Base-by-base conservation (phyloP, 2,888 invertebrate genomes). In the Clanis bilineata region DNA sequence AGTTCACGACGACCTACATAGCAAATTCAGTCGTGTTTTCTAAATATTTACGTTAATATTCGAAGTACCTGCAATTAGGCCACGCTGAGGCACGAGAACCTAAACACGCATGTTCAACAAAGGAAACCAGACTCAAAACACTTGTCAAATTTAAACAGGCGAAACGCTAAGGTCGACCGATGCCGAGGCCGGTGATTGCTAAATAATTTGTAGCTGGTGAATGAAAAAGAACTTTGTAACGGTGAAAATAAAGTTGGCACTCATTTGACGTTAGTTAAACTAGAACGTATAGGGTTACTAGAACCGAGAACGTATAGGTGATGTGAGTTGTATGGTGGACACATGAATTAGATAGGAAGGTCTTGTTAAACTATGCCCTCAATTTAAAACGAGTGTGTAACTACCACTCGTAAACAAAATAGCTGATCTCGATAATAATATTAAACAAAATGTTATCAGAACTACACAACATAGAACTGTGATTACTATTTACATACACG, bases 61-160 rank as follows among this genome's bases (percentile, higher is more conserved):
- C 45, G 25, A 51, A 51, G 1, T 51, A 28, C 28, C 51, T 32
- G 28, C 28, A 51, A 51, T 51, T 51, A 51, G 51, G 32, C 2
- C 51, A 32, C 51, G 15, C n/a, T 15, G 18, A 51, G 51, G 32
- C 51, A 51, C 51, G 32, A 51, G 10, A 45, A 28, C 10, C 18
- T 18, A 51, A 51, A 51, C 51, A 51, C 68, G 69, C 38, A 22
- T 22, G 23, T 60, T 47, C 32, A 22, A 22, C 44, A 36, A 36
- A 58, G 64, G 58, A 22, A 32, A 56, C 25, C 5, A 9, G 21
- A 38, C 39, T 23, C 15, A n/a, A 12, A 56, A 56, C 36, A 36
- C 32, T 54, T 1, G 56, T 39, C 21, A 7, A 56, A 56, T 25
- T 10, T 41, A 41, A 41, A 56, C 51, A 56, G 39, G 25, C 28